Percentiles rank a stretch among this genome's conserved stretches.
These are phyloP conservation scores for Montipora foliosa DNA, from an alignment of 64 coral and sea anemone species.

Conservation along the genomic window DNA sequence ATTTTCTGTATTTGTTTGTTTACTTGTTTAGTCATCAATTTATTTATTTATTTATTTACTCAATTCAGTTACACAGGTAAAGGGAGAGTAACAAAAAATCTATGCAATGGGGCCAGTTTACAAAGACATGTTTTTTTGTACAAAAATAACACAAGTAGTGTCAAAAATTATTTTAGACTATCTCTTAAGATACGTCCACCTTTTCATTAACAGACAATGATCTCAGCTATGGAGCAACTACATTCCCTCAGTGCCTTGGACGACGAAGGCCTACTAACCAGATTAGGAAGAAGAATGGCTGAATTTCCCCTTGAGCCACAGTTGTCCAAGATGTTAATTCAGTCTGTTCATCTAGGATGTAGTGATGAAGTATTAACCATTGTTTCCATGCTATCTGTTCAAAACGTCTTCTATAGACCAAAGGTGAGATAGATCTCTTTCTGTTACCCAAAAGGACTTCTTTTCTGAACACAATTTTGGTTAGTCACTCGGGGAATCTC, in stretches of 20 bases:
- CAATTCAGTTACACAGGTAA: too few relatives aligned
- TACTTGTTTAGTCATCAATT: too few relatives aligned
- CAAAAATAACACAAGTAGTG: too few relatives aligned
- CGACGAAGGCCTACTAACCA: constrained; percentile 91
- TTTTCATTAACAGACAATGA: constrained; percentile 87
- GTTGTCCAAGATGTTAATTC: constrained; percentile 96
- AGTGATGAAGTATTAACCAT: constrained; percentile 97
- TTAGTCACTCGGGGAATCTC: neutral
- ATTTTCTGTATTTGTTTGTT: too few relatives aligned
- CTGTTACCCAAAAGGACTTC: neutral
- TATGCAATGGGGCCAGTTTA: too few relatives aligned
- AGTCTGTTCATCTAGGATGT: constrained; percentile 96
- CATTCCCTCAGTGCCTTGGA: constrained; percentile 93
- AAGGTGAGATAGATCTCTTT: constrained; percentile 58
- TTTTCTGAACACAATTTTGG: neutral
- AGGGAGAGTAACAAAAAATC: too few relatives aligned
- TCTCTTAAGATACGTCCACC: neutral
- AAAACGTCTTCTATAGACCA: constrained; percentile 98
- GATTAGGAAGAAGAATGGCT: constrained; percentile 95
- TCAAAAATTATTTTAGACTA: too few relatives aligned
- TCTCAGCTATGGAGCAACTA: constrained; percentile 96
- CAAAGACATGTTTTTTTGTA: too few relatives aligned
- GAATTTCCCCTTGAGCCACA: constrained; percentile 98
- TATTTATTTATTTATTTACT: too few relatives aligned
- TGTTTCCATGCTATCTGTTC: constrained; percentile 98